Percentiles rank a stretch among this genome's conserved stretches.
Evolutionary conservation across 2,797 vertebrate species (phyloP).

Genomic region (Lutjanus argentimaculatus): DNA sequence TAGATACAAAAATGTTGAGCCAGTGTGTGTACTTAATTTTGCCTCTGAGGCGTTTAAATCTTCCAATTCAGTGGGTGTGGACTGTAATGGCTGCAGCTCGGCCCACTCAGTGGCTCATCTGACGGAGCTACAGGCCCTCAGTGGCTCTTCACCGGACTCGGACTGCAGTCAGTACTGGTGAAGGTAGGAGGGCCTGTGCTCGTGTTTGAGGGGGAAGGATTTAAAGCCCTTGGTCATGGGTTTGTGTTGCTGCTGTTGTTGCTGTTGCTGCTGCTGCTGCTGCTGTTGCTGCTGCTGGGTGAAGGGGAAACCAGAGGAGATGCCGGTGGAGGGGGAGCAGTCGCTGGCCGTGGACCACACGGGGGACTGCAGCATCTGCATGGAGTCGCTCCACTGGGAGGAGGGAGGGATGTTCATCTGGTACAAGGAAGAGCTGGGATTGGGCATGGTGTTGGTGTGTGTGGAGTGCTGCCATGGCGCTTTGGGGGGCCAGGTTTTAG

Average conservation of each 20-base stretch:
- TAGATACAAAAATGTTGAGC: constrained; percentile 78
- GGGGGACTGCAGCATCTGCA: constrained; percentile 96
- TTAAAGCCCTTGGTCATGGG: constrained; percentile 97
- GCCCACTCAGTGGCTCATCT: constrained; percentile 56
- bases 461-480: constrained; percentile 96
- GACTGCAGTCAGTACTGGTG: constrained; percentile 92
- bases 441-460: constrained; percentile 90
- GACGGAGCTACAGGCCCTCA: constrained; percentile 51
- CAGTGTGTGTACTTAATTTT: constrained; percentile 74
- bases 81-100: constrained; percentile 52
- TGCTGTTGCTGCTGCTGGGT: constrained; percentile 87
- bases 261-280: constrained; percentile 85
- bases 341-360: constrained; percentile 95
- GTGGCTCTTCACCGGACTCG: constrained; percentile 41
- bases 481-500: constrained; percentile 99
- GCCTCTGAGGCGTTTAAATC: constrained; percentile 61
- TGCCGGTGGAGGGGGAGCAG: constrained; percentile 87
- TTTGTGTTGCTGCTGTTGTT: constrained; percentile 91
- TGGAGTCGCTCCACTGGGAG: constrained; percentile 96
- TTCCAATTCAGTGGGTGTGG: constrained; percentile 71
- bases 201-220: constrained; percentile 96
- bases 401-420: constrained; percentile 92
- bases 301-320: constrained; percentile 91
- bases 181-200: constrained; percentile 96
- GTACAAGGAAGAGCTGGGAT: constrained; percentile 92